Base-by-base conservation (phyloP, 2,797 vertebrate species). In the Austrolebias charrua region DNA sequence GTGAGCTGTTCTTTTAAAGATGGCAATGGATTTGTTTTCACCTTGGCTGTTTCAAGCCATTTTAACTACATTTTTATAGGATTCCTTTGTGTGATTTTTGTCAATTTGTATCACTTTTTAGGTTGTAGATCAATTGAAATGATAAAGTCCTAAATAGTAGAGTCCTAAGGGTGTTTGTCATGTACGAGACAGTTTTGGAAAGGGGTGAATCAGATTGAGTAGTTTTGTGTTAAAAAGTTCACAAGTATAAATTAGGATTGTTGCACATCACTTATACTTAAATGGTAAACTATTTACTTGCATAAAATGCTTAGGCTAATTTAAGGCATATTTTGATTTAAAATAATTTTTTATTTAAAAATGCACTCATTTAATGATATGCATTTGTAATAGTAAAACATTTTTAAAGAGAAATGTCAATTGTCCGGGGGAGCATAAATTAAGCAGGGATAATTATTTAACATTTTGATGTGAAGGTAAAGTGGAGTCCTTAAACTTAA, bases 181-280 rank as follows among this genome's bases (percentile, higher is more conserved):
- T 4, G 15, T 29, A 44, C 44, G 55, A 29, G 14, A 9, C 24
- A 29, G 14, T 56, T 56, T 56, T n/a, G 19, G 42, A n/a, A 44
- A 56, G 29, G 24, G 14, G 28, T 44, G 20, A 28, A 40, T n/a
- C 14, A 44, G 42, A n/a, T 16, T 56, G 44, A n/a, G 5, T 12
- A 28, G 44, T 56, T 55, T 29, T 45, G 44, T 7, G 7, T 35
- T 8, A 8, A 35, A 35, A 9, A 35, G 6, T 56, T 44, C n/a
- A 16, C 14, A 40, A n/a, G 20, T 45, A 29, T 2, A 3, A 29
- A 15, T 29, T 44, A 29, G 42, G 44, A 45, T 20, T 44, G 42
- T 42, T 44, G 40, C 14, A n/a, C 44, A 56, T 29, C 24, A 44
- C 29, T 42, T 42, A 40, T 55, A 15, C 53, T 42, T 55, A 40